These are phyloP conservation scores for Marcusenius ussheri DNA, from an alignment of 2,113 vertebrate genomes.

Conservation along the genomic window DNA sequence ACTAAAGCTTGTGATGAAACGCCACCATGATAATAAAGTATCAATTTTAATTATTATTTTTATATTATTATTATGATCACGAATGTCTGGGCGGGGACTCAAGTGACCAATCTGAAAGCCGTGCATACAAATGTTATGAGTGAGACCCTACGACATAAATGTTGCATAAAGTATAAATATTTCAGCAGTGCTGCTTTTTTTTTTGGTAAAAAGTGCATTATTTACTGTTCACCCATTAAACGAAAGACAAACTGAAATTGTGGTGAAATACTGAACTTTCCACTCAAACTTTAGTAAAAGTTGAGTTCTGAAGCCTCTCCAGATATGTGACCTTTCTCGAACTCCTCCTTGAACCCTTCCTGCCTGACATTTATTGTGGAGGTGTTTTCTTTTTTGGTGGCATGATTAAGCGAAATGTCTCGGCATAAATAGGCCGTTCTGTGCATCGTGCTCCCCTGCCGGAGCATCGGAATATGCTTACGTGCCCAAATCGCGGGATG, in stretches of 20 bases:
- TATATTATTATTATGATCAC: too few relatives aligned
- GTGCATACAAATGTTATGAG: background rate
- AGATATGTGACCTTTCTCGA: background rate
- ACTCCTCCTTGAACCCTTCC: background rate
- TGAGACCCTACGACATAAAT: background rate
- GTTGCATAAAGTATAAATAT: background rate
- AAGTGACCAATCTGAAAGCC: background rate
- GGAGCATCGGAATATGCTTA: background rate
- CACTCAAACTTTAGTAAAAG: background rate
- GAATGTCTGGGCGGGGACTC: background rate
- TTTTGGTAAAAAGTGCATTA: background rate
- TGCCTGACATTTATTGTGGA: background rate
- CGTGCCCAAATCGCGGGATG: background rate
- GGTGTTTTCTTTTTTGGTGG: background rate
- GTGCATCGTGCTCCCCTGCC: background rate
- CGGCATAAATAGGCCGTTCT: background rate
- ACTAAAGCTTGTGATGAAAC: background rate
- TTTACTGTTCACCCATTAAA: background rate
- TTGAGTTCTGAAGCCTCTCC: background rate
- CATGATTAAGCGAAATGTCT: background rate
- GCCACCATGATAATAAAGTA: background rate
- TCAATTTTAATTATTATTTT: too few relatives aligned
- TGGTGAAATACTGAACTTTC: constrained; percentile 3
- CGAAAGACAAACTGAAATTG: background rate
- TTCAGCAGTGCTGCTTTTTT: background rate